Evolutionary conservation across 2,797 vertebrate species (phyloP).

Genomic region (Orientallactaga sibirica): DNA sequence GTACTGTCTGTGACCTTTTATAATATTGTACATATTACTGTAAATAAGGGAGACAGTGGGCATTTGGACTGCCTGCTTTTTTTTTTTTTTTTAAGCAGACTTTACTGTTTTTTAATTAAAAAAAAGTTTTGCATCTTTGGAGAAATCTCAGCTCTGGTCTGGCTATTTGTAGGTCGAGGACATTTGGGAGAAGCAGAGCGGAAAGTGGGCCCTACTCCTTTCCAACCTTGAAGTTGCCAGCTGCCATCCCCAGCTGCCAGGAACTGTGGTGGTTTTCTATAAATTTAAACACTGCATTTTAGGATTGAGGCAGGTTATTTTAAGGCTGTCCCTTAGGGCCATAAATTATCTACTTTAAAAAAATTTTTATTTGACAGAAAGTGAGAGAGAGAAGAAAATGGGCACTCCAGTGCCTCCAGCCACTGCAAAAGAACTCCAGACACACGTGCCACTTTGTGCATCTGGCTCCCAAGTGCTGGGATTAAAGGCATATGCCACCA

Average conservation of each 20-base stretch:
- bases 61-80: conserved; percentile 81
- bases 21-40: conserved; percentile 92
- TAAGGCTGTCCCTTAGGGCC: conserved; percentile 87
- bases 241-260: conserved; percentile 89
- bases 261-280: conserved; percentile 94
- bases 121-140: conserved; percentile 76
- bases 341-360: conserved; percentile 82
- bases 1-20: conserved; percentile 91
- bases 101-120: conserved; percentile 86
- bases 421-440: no score
- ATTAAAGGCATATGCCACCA: no score
- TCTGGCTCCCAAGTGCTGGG: no score
- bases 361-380: no score
- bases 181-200: neutral
- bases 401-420: no score
- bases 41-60: conserved; percentile 92
- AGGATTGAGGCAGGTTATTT: conserved; percentile 94
- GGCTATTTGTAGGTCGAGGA: conserved; percentile 3
- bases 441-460: no score
- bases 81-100: conserved; percentile 84
- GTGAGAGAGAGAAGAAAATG: no score
- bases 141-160: conserved; percentile 49
- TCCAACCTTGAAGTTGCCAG: conserved; percentile 85
- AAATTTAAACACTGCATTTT: conserved; percentile 97
- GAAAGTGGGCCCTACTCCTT: conserved; percentile 87